Conservation (phyloP, 1,140 invertebrate genomes). For the Drosophila orena region DNA sequence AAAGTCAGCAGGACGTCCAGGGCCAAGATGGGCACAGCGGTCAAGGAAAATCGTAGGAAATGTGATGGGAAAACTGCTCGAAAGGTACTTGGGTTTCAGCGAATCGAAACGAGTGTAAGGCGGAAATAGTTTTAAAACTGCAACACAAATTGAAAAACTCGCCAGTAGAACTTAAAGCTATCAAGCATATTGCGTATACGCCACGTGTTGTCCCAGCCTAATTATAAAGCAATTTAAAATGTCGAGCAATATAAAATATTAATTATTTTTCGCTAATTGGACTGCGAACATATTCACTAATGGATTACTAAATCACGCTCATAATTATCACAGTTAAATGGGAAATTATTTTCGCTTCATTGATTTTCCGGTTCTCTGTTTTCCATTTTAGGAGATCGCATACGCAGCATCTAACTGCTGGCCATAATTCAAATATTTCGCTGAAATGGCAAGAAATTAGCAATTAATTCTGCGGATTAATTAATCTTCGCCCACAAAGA, state of each 20-base stretch:
- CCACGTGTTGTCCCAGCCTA: conserved; percentile 4
- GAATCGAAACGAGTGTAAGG: conserved; percentile 4
- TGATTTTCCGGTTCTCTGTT: conserved; percentile 26
- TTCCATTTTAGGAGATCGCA: conserved; percentile 8
- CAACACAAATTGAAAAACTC: too few species aligned
- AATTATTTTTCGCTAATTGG: conserved; percentile 16
- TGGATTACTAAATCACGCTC: conserved; percentile 1
- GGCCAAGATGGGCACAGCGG: conserved; percentile 4
- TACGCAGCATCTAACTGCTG: not conserved
- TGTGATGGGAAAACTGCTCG: conserved; percentile 19
- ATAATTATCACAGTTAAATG: conserved; percentile 15
- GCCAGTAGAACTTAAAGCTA: not conserved
- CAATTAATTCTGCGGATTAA: conserved; percentile 70
- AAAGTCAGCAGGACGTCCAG: conserved; percentile 38
- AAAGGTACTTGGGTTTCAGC: conserved; percentile 31
- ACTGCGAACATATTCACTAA: conserved; percentile 9
- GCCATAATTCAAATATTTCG: not conserved
- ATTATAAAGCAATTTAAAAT: conserved; percentile 14
- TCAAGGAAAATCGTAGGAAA: conserved; percentile 45
- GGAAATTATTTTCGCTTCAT: conserved; percentile 12
- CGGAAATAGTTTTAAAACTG: conserved; percentile 13
- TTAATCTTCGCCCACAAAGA: conserved; percentile 42
- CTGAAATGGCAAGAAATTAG: conserved; percentile 20
- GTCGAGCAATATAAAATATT: conserved; percentile 12
- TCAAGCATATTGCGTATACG: conserved; percentile 18